Evolutionary conservation across 2,888 invertebrate species (phyloP).

Genomic region (Drosophila hawaiiensis): DNA sequence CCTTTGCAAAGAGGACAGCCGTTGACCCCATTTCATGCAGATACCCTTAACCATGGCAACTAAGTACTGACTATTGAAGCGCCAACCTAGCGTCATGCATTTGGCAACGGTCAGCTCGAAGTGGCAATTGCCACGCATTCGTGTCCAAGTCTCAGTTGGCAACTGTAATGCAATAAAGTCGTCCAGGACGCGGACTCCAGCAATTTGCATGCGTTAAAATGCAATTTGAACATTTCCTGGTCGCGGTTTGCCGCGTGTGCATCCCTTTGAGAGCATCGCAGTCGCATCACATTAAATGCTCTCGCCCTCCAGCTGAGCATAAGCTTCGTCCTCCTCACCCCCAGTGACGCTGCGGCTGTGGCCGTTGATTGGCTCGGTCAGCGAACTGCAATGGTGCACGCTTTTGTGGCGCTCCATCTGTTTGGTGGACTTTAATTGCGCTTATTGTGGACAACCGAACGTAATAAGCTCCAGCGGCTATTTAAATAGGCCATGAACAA

Average conservation of each 20-base stretch:
- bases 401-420: constrained; percentile 44
- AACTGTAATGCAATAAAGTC: constrained; percentile 75
- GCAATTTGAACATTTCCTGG: constrained; percentile 77
- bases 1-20: constrained; percentile 42
- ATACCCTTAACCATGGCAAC: background rate
- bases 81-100: constrained; percentile 18
- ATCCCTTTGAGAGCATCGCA: constrained; percentile 48
- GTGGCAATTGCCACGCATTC: too few species aligned
- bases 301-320: background rate
- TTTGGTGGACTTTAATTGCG: constrained; percentile 72
- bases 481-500: constrained; percentile 37
- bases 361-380: constrained; percentile 65
- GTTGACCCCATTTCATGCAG: constrained; percentile 40
- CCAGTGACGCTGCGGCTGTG: constrained; percentile 20
- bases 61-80: constrained; percentile 2
- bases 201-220: constrained; percentile 82
- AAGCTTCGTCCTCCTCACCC: background rate
- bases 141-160: constrained; percentile 31
- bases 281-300: constrained; percentile 39
- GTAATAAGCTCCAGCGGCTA: constrained; percentile 59
- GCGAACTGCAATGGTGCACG: constrained; percentile 34
- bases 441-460: constrained; percentile 62
- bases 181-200: constrained; percentile 53
- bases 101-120: constrained; percentile 48
- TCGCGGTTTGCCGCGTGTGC: constrained; percentile 43